phyloP scores from a whole-genome alignment of 2,888 invertebrate genomes.

The Cheilosia impressa region DNA sequence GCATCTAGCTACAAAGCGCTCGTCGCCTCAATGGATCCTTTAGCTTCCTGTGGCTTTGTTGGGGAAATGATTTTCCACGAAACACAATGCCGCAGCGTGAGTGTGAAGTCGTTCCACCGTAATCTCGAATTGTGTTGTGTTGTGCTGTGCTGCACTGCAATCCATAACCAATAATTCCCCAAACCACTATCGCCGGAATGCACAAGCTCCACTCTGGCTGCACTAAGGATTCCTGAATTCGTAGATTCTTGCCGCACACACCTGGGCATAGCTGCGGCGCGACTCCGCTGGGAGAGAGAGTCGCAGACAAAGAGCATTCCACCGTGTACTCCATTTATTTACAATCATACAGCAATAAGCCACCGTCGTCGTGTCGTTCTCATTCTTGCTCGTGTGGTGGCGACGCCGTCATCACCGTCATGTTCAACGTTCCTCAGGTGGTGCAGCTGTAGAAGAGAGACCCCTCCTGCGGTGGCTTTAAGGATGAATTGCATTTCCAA shows the following conservation, averaged over 20 bases:
- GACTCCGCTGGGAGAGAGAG: constrained; percentile 14
- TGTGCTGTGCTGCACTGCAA: constrained; percentile 24
- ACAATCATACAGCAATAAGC: constrained; percentile 62
- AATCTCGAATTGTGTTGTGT: background rate
- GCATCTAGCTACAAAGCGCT: background rate
- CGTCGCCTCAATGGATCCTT: constrained; percentile 40
- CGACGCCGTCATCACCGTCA: background rate
- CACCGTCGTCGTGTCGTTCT: constrained; percentile 35
- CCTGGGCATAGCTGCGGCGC: background rate
- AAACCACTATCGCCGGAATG: constrained; percentile 25
- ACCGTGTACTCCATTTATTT: constrained; percentile 56
- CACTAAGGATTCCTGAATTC: constrained; percentile 13
- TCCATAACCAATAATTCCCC: constrained; percentile 65
- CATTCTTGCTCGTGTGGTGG: constrained; percentile 12
- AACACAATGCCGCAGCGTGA: constrained; percentile 36
- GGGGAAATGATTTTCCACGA: constrained; percentile 52
- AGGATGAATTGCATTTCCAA: constrained; percentile 46
- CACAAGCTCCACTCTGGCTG: constrained; percentile 13
- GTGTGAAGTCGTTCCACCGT: constrained; percentile 17
- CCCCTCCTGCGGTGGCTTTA: constrained; percentile 12
- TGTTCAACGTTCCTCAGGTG: constrained; percentile 35
- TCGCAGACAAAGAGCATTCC: constrained; percentile 40
- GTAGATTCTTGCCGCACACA: background rate
- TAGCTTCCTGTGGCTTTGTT: constrained; percentile 54
- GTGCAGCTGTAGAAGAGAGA: background rate